Evolutionary conservation across 1,140 invertebrate species (phyloP), one percentile per base, ranked within the genome.

Genomic region (Apis cerana): DNA sequence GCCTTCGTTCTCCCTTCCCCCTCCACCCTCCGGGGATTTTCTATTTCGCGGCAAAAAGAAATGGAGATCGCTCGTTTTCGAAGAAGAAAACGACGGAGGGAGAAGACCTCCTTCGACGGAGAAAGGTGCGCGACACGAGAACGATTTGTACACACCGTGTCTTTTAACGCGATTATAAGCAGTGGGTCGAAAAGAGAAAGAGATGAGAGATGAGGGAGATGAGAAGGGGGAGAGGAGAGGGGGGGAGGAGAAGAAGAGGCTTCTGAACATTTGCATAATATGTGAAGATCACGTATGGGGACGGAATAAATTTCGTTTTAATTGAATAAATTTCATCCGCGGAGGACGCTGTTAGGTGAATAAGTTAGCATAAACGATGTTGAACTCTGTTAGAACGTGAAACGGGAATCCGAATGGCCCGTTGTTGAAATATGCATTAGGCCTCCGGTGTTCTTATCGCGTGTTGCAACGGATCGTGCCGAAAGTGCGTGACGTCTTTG

Each of bases 251-350:
- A 59, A 17, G 19, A 21, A 11, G 0, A 21, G 9, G 56, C 27
- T 69, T 64, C 61, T 43, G 58, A 7, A 21, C 58, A 82, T 87
- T 83, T 79, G 70, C 85, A 83, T 87, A 86, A 82, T 86, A 77
- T 69, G 84, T 62, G 80, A 70, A 78, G 62, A 71, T 58, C 75
- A 64, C 62, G 43, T 75, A 58, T 64, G 23, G 65, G 43, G 58
- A 75, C 72, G 23, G 80, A 76, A 85, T 72, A 83, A 85, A 82
- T 82, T 82, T 64, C 72, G 56, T 59, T 86, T 86, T 70, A 75
- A 86, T 86, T 75, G 71, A 83, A 83, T 86, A 86, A 67, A 79
- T 87, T 74, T 65, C 27, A 65, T 62, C 69, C 75, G 21, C 58
- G 69, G 64, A 58, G 21, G 79, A 27, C 15, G 65, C 48, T 13